Conservation (phyloP, 2,797 vertebrate species). For the Coreius guichenoti region DNA sequence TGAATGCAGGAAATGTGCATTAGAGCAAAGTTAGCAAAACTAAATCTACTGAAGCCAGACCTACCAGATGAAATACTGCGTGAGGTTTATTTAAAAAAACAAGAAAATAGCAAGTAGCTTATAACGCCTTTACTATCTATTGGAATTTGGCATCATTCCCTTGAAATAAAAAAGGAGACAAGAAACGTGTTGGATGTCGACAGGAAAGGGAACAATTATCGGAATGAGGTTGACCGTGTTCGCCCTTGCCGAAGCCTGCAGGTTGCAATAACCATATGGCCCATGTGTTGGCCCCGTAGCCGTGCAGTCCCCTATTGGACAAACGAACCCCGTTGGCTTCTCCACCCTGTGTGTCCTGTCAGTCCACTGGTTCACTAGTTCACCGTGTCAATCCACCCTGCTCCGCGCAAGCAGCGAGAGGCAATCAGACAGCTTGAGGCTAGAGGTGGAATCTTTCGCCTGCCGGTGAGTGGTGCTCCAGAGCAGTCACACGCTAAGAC, state of each 20-base stretch:
- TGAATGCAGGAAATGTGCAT: slow-evolving; percentile 23
- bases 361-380: slow-evolving; percentile 77
- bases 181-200: slow-evolving; percentile 35
- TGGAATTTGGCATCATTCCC: slow-evolving; percentile 22
- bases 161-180: slow-evolving; percentile 18
- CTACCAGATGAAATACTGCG: background rate
- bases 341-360: slow-evolving; percentile 70
- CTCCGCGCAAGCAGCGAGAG: slow-evolving; percentile 58
- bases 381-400: slow-evolving; percentile 71
- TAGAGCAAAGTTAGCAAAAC: background rate
- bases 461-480: slow-evolving; percentile 60
- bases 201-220: slow-evolving; percentile 49
- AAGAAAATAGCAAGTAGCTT: background rate
- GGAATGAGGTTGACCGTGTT: slow-evolving; percentile 58
- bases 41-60: background rate
- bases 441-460: slow-evolving; percentile 62
- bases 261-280: slow-evolving; percentile 80
- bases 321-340: slow-evolving; percentile 67
- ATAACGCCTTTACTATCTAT: background rate
- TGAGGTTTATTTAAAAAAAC: background rate
- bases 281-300: slow-evolving; percentile 67
- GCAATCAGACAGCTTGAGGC: slow-evolving; percentile 52
- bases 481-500: slow-evolving; percentile 54
- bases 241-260: slow-evolving; percentile 58
- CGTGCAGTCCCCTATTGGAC: slow-evolving; percentile 70